These are phyloP conservation scores for Oegoconia quadripuncta DNA, from an alignment of 2,888 invertebrate genomes.

Conservation along the genomic window DNA sequence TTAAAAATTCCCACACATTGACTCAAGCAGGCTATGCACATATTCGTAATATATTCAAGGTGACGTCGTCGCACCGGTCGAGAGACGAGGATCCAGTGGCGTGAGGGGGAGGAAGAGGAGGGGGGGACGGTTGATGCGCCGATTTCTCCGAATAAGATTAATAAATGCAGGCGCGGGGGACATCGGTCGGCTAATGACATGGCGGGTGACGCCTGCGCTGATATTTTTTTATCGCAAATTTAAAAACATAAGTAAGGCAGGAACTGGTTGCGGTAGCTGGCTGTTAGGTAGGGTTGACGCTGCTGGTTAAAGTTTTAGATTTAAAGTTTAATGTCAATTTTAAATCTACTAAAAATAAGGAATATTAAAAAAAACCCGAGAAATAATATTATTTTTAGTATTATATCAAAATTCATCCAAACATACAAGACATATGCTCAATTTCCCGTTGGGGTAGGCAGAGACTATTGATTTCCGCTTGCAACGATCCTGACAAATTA, in stretches of 20 bases:
- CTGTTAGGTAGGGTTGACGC: no score
- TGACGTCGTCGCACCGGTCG: conserved; percentile 18
- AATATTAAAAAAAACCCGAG: no score
- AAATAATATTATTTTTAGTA: no score
- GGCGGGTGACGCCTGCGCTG: conserved; percentile 22
- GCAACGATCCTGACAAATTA: no score
- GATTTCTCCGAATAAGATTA: conserved; percentile 28
- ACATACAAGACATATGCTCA: no score
- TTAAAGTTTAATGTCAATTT: no score
- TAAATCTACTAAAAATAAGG: no score
- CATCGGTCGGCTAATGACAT: conserved; percentile 28
- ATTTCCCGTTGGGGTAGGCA: no score
- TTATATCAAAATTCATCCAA: no score
- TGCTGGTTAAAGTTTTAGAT: no score
- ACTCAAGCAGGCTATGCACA: no score
- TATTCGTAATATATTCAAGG: conserved; percentile 1
- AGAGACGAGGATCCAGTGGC: background rate
- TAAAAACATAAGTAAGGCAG: conserved; percentile 21
- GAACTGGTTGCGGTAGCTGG: conserved; percentile 16
- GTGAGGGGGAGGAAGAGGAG: conserved; percentile 2
- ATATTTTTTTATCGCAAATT: conserved; percentile 27
- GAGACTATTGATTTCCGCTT: no score
- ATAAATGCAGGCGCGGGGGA: conserved; percentile 23
- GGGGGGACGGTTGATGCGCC: conserved; percentile 14
- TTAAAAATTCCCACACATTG: background rate